Base-by-base conservation (phyloP, 2,113 vertebrate genomes). In the Anarrhichthys ocellatus region DNA sequence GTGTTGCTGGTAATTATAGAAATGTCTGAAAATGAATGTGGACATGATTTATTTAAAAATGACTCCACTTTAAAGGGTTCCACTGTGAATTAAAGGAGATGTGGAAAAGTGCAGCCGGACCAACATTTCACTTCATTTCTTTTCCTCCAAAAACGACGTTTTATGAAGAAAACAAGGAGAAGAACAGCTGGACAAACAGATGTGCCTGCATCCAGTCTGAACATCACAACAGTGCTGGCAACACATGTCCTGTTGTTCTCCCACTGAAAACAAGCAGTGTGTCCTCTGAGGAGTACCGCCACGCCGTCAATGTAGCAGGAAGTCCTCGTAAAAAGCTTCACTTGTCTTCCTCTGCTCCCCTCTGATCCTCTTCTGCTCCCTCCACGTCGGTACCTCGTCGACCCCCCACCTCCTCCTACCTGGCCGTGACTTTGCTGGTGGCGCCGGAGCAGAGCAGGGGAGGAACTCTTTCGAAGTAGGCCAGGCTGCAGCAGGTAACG, bases 401-500 rank as follows among this genome's bases (percentile, higher is more conserved):
- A 40, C 61, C 73, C 36, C 40, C 69, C 72, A 22, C 42, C 87
- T 80, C 69, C 62, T 75, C 76, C 87, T 83, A 79, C 79, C 75
- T 88, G 74, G 54, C 83, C 84, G 87, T 92, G 90, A 91, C 91
- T 91, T 93, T 92, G 90, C 91, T 92, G 76, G 76, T 88, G 91
- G 92, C 87, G 69, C 63, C 67, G 85, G 9, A 9, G 73, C 83
- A 73, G 75, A 76, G 74, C 72, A 67, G 73, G 75, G 83, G 78
- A 87, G 91, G 73, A 87, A 86, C 42, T 86, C 76, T 78, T 11
- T 42, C 56, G 64, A 94, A 93, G 87, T 94, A 91, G 90, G 93
- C 91, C 94, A 94, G 88, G 83, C 85, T 92, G 83, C 91, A 92
- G 94, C 91, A 91, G 92, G 93, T 92, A 89, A 89, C 82, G 24